phyloP scores from a whole-genome alignment of 2,113 vertebrate genomes.

The Spermophilus dauricus region DNA sequence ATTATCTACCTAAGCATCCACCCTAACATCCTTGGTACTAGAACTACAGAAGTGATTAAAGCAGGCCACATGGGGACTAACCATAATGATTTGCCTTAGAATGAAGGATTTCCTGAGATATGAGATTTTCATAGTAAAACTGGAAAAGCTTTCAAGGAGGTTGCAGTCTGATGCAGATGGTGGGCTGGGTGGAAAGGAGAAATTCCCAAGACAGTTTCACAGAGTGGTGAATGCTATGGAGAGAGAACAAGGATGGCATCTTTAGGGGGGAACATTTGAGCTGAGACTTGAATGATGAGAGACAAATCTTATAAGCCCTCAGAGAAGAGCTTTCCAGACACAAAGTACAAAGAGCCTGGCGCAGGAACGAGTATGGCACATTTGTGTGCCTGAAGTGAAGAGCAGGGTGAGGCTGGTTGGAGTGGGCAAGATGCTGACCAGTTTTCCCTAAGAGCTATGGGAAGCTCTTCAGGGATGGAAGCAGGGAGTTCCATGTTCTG shows the following conservation, averaged over 20 bases:
- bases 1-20: not conserved
- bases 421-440: not conserved
- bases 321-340: slow-evolving; percentile 4
- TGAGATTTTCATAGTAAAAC: not conserved
- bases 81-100: not conserved
- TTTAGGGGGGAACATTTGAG: not conserved
- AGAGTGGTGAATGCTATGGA: not conserved
- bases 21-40: not conserved
- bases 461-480: not conserved
- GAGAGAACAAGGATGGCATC: not conserved
- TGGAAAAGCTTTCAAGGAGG: not conserved
- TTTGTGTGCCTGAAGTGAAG: not conserved
- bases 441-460: not conserved
- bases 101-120: not conserved
- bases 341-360: not conserved
- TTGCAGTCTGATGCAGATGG: not conserved
- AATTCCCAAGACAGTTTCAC: not conserved
- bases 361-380: not conserved
- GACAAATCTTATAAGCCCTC: not conserved
- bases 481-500: not conserved
- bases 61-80: not conserved
- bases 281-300: not conserved
- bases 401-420: not conserved
- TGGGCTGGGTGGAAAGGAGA: not conserved
- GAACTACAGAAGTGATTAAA: not conserved